A percentile compares a stretch with the other conserved stretches of the same genome.
Conservation (phyloP, 2,888 invertebrate species). For the Drosophila tanythrix region DNA sequence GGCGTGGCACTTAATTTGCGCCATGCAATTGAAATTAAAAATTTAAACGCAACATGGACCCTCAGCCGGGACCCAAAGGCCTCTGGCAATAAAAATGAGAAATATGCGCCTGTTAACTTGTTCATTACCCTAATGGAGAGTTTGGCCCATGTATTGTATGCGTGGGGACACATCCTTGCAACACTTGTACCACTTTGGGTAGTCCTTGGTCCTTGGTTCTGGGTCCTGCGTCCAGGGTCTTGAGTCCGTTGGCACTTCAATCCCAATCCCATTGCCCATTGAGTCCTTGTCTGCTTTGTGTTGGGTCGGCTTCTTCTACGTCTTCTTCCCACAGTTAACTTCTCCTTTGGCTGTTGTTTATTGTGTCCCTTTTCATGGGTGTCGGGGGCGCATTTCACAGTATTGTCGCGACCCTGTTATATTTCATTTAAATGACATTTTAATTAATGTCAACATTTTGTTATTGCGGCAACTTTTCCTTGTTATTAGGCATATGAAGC, state of each 20-base stretch:
- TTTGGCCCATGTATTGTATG: constrained; percentile 53
- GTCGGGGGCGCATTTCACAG: constrained; percentile 65
- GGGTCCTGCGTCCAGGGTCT: not conserved
- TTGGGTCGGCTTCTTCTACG: constrained; percentile 16
- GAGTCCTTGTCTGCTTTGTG: constrained; percentile 49
- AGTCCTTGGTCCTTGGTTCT: not conserved
- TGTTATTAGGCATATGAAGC: constrained; percentile 38
- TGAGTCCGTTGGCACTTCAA: constrained; percentile 43
- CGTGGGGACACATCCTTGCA: constrained; percentile 15
- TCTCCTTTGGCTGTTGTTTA: constrained; percentile 40
- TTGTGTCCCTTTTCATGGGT: constrained; percentile 63
- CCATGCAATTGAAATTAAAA: constrained; percentile 75
- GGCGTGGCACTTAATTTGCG: constrained; percentile 56
- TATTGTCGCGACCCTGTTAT: constrained; percentile 59
- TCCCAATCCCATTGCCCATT: constrained; percentile 48
- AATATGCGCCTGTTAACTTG: constrained; percentile 79
- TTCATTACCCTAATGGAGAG: constrained; percentile 80
- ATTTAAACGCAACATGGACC: constrained; percentile 65
- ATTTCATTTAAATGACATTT: constrained; percentile 79
- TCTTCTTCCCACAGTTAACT: constrained; percentile 26
- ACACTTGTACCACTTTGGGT: constrained; percentile 1
- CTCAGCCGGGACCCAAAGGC: constrained; percentile 15
- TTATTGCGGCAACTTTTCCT: constrained; percentile 47
- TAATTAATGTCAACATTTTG: constrained; percentile 80
- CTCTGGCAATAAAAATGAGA: constrained; percentile 67